phyloP scores from a whole-genome alignment of 2,888 invertebrate genomes.

The Andrena bicolor region DNA sequence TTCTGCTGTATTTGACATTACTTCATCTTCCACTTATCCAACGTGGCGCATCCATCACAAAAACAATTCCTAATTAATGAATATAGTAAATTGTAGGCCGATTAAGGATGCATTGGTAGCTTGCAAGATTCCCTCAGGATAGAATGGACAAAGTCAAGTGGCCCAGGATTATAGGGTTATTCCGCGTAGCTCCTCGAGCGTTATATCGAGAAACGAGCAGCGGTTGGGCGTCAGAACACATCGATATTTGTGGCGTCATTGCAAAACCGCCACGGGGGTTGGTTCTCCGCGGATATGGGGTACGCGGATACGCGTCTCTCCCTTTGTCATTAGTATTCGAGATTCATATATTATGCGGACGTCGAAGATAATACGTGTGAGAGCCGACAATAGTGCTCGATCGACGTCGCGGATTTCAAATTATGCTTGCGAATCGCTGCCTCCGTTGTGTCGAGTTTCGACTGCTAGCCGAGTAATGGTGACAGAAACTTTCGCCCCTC shows the following conservation, averaged over 20 bases:
- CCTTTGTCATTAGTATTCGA: constrained; percentile 56
- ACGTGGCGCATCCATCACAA: not conserved
- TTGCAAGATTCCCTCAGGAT: constrained; percentile 4
- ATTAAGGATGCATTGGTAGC: constrained; percentile 1
- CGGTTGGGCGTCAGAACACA: constrained; percentile 20
- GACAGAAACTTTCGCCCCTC: constrained; percentile 33
- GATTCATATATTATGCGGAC: constrained; percentile 68
- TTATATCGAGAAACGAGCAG: not conserved
- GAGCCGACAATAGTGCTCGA: constrained; percentile 48
- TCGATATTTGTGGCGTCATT: constrained; percentile 28
- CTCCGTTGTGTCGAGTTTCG: constrained; percentile 1
- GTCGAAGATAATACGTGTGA: constrained; percentile 45
- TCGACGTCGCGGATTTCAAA: constrained; percentile 35
- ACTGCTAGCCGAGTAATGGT: constrained; percentile 27
- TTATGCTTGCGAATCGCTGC: constrained; percentile 30
- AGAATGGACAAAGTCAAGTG: constrained; percentile 24
- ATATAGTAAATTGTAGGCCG: not conserved
- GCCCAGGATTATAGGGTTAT: constrained; percentile 40
- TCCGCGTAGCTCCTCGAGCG: constrained; percentile 17
- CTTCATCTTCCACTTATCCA: not conserved
- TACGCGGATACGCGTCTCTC: constrained; percentile 31
- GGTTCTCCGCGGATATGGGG: constrained; percentile 37
- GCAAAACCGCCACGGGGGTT: constrained; percentile 43
- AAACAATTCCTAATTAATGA: not conserved
- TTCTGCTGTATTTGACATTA: no score